Evolutionary conservation across 2,113 vertebrate species (phyloP), one percentile per base, ranked within the genome.

Genomic region (Gavia stellata): DNA sequence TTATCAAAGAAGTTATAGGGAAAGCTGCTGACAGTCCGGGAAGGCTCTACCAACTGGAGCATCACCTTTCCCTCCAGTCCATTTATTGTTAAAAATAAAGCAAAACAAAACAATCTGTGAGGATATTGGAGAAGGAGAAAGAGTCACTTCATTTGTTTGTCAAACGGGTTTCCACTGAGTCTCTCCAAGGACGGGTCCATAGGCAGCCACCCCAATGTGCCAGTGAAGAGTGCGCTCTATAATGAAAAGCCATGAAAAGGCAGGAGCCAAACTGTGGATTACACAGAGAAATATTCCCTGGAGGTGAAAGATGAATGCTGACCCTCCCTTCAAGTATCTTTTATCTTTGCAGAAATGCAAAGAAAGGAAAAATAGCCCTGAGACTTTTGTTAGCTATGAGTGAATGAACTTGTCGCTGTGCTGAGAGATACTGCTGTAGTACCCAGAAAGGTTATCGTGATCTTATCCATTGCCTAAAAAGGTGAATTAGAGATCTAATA

Each of bases 171-270:
- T 45, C 79, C 33, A 66, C 24, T 26, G 10, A 19, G 20, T 14
- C 36, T 40, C 68, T 67, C 87, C 0, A 0, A 67, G 65, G 33
- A 58, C 0, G 0, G 20, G 58, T n/a, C 36, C 0, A 4, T 2
- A 25, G 19, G 40, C 14, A 42, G n/a, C 12, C 18, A 62, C 8
- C 17, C 16, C 29, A 62, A 21, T 0, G 1, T 16, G 24, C 26
- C 44, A 7, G 29, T 15, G n/a, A 84, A 47, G 44, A 23, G 6
- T 1, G 1, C 0, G 0, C 4, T 17, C 36, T 45, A 2, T 19
- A 14, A 59, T 2, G 26, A 59, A 66, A 5, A 83, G 23, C 31
- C 40, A 31, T 2, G 5, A 36, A 81, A 78, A 86, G 14, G 18
- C 26, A n/a, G 0, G 3, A 89, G 49, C 7, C 53, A 36, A 56